Base-by-base conservation (phyloP, 1,140 invertebrate genomes). In the Orchesella cincta region DNA sequence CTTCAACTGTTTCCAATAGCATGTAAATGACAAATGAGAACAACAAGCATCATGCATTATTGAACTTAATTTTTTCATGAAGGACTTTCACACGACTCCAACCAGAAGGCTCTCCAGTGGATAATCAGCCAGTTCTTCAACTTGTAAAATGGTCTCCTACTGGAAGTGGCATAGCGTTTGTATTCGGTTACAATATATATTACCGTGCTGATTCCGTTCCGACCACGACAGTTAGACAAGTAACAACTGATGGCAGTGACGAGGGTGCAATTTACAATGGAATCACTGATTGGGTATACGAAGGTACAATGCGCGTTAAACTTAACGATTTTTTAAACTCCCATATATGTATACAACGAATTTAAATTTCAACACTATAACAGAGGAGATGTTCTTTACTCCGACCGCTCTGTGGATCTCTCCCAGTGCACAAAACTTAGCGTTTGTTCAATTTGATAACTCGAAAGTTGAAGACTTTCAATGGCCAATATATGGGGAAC, bases 331-430 rank as follows among this genome's bases (percentile, higher is more conserved):
- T n/a, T n/a, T n/a, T n/a, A n/a, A n/a, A n/a, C n/a, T n/a, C n/a
- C n/a, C n/a, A n/a, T n/a, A n/a, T n/a, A n/a, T n/a, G n/a, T n/a
- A n/a, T n/a, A n/a, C n/a, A n/a, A n/a, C n/a, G n/a, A n/a, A n/a
- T n/a, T 57, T 14, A 34, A 54, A 51, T 31, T 26, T 31, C 75
- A 72, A 64, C 72, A 79, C 81, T 72, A 74, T 88, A 88, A 76
- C n/a, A 95, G 96, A 97, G 91, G 95, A 98, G 86, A 92, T 98
- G 5, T 90, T 98, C 83, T 89, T 90, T 80, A 91, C 91, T 0
- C 93, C 94, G 76, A 89, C 90, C 81, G 95, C 95, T 0, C 84
- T 95, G 8, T 98, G 95, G 95, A 95, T 96, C 86, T 95, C 94
- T 31, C 90, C 91, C 0, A 88, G 90, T 82, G 94, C 94, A 5